Percentiles rank a stretch among this genome's conserved stretches.
phyloP scores from a whole-genome alignment of 2,797 vertebrate genomes.

The Merluccius polli region DNA sequence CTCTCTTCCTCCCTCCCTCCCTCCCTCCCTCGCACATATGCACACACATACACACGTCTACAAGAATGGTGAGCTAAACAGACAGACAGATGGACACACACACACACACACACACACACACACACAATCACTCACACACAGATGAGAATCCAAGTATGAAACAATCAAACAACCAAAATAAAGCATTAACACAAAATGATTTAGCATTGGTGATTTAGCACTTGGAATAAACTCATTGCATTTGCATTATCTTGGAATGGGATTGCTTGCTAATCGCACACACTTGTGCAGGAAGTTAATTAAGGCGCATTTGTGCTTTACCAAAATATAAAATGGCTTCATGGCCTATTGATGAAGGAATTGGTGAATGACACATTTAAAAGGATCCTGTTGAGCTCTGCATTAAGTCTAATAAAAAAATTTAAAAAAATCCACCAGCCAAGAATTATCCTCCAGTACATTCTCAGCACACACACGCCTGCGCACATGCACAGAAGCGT shows the following conservation, averaged over 20 bases:
- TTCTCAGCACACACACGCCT: slow-evolving; percentile 9
- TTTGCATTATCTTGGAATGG: not conserved
- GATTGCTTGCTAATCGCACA: not conserved
- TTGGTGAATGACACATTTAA: not conserved
- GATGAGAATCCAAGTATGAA: not conserved
- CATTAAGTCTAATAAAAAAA: no score
- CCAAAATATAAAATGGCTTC: no score
- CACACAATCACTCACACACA: not conserved
- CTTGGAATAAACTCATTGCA: not conserved
- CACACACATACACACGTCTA: no score
- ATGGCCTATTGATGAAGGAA: not conserved
- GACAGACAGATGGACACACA: slow-evolving; percentile 14
- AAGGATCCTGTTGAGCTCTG: not conserved
- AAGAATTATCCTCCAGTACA: not conserved
- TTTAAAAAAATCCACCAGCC: not conserved
- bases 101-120: slow-evolving; percentile 28
- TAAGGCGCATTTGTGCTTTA: not conserved
- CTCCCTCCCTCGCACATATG: slow-evolving; percentile 4
- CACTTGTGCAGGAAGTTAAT: no score
- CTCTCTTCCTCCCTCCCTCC: not conserved
- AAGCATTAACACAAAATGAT: not conserved
- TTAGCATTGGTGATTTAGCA: not conserved
- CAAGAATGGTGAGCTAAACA: not conserved
- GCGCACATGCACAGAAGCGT: slow-evolving; percentile 13
- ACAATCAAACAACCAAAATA: no score